Evolutionary conservation across 1,140 invertebrate genomes (phyloP).

Genomic region (Lineus longissimus): DNA sequence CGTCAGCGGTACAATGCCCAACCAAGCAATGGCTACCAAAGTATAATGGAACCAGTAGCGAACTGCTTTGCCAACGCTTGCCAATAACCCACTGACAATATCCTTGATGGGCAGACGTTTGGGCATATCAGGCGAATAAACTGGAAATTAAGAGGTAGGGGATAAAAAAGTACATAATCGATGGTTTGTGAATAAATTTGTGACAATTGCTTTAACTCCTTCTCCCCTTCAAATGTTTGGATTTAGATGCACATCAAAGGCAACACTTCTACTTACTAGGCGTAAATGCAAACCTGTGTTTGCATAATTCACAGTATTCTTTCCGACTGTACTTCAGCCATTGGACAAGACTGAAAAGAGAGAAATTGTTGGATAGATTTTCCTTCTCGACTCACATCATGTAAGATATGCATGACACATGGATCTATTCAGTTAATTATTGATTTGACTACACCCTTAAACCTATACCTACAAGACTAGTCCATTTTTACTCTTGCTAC

Average conservation of each 20-base stretch:
- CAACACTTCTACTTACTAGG: conserved; percentile 65
- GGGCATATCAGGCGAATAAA: conserved; percentile 99
- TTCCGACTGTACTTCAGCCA: conserved; percentile 87
- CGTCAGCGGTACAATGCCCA: conserved; percentile 92
- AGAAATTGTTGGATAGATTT: too few species aligned
- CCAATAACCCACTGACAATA: conserved; percentile 81
- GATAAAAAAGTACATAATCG: neutral
- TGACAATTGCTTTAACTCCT: neutral
- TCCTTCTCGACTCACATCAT: too few species aligned
- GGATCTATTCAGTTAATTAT: too few species aligned
- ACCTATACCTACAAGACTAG: too few species aligned
- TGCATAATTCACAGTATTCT: conserved; percentile 98
- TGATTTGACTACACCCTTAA: too few species aligned
- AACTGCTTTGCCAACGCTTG: conserved; percentile 84
- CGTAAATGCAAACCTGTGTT: conserved; percentile 95
- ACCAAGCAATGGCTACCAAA: conserved; percentile 92
- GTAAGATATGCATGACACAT: too few species aligned
- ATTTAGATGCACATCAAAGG: neutral
- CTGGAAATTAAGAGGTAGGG: conserved; percentile 45
- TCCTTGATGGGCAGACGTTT: conserved; percentile 86
- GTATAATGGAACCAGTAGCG: conserved; percentile 97
- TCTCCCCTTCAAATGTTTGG: neutral
- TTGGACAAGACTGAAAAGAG: conserved; percentile 58
- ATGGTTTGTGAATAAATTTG: conserved; percentile 12
- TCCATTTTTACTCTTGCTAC: too few species aligned